Percentiles rank a stretch among this genome's conserved stretches.
Conservation (phyloP, 2,113 vertebrate genomes). For the Campylorhamphus procurvoides region DNA sequence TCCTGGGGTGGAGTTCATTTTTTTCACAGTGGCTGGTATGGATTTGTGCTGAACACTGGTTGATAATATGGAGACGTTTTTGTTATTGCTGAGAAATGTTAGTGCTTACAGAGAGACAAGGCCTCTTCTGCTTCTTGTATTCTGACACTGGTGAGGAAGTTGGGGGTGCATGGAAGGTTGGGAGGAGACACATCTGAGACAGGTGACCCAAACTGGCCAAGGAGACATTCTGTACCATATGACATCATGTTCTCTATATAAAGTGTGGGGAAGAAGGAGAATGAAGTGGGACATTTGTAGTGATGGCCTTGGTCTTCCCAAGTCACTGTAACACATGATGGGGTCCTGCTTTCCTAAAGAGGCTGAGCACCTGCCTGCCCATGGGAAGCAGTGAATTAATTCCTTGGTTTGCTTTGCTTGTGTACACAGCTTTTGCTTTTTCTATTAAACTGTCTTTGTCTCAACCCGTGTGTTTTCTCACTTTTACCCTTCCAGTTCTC, state of each 20-base stretch:
- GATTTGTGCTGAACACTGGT: neutral
- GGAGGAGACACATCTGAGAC: neutral
- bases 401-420: neutral
- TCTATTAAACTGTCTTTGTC: neutral
- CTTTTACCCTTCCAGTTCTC: neutral
- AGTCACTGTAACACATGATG: fast-evolving
- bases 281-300: neutral
- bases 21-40: fast-evolving
- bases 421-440: neutral
- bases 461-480: neutral
- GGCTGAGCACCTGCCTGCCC: neutral
- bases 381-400: fast-evolving
- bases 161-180: fast-evolving
- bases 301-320: fast-evolving
- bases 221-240: neutral
- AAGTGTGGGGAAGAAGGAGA: fast-evolving
- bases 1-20: neutral
- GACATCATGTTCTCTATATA: fast-evolving
- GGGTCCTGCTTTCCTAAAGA: neutral
- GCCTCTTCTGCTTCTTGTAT: neutral
- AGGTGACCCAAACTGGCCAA: neutral
- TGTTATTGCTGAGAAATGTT: no score
- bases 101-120: neutral
- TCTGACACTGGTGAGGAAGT: fast-evolving
- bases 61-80: neutral